Evolutionary conservation across 1,140 invertebrate genomes (phyloP).

Genomic region (Dryas iulia): DNA sequence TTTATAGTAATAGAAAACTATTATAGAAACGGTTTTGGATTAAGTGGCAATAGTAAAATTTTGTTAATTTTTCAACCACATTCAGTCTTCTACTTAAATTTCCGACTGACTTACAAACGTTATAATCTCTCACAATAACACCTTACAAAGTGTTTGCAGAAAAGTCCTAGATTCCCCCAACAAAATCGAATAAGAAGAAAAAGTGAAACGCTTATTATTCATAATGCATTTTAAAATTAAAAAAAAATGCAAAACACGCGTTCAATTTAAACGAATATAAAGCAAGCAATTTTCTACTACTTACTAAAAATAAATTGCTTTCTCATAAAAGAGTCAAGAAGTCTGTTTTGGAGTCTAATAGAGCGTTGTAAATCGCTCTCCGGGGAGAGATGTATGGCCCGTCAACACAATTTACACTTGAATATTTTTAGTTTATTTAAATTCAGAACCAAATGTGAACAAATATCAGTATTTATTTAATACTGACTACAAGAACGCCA

Average conservation of each 20-base stretch:
- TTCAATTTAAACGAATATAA: background rate
- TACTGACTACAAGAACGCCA: no score
- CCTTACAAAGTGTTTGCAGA: no score
- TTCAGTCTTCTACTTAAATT: no score
- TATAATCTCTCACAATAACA: no score
- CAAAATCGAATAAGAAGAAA: background rate
- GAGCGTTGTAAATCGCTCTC: slow-evolving; percentile 19
- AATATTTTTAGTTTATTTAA: slow-evolving; percentile 6
- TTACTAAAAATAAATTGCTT: background rate
- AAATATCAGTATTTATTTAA: background rate
- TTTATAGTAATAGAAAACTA: no score
- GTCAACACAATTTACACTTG: slow-evolving; percentile 7
- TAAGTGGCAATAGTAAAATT: no score
- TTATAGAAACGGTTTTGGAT: no score
- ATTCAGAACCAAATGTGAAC: background rate
- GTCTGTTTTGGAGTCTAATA: slow-evolving; percentile 3
- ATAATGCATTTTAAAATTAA: background rate
- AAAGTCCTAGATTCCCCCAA: no score
- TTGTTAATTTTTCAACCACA: no score
- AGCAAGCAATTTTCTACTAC: background rate
- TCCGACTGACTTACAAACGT: no score
- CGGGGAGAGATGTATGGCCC: slow-evolving; percentile 7
- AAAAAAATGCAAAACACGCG: background rate
- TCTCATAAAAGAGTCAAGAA: slow-evolving; percentile 12
- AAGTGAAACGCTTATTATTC: background rate